Conservation (phyloP, 2,888 invertebrate genomes). For the Seira ritae region DNA sequence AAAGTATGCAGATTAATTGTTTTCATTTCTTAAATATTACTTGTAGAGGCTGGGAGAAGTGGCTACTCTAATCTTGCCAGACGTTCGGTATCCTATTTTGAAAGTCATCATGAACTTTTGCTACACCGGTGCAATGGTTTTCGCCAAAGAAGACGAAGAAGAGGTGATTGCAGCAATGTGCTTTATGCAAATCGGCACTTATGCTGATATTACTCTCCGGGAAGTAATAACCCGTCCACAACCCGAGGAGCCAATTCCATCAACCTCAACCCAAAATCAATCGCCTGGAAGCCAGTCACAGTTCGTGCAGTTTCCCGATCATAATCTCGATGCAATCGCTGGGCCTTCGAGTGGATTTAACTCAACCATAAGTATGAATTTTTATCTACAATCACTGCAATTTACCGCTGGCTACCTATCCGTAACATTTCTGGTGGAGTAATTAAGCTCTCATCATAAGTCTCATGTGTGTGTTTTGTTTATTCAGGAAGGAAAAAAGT, state of each 20-base stretch:
- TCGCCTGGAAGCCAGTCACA: too few species aligned
- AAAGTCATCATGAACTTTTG: slow-evolving; percentile 60
- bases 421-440: too few species aligned
- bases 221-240: slow-evolving; percentile 20
- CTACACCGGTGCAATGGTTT: slow-evolving; percentile 67
- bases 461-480: too few species aligned
- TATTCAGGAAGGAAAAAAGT: too few species aligned
- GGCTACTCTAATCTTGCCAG: slow-evolving; percentile 66
- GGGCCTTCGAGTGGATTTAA: too few species aligned
- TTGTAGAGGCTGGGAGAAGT: slow-evolving; percentile 65
- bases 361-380: too few species aligned
- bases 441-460: too few species aligned
- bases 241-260: neutral
- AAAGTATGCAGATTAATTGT: slow-evolving; percentile 13
- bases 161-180: slow-evolving; percentile 64
- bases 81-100: slow-evolving; percentile 63
- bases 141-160: slow-evolving; percentile 47
- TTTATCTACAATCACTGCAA: too few species aligned
- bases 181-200: slow-evolving; percentile 55
- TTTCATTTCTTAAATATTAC: slow-evolving; percentile 1
- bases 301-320: too few species aligned
- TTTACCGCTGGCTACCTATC: too few species aligned
- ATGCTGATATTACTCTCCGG: slow-evolving; percentile 41
- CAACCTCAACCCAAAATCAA: neutral
- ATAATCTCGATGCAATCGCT: too few species aligned